These are phyloP conservation scores for Limenitis camilla DNA, from an alignment of 2,888 invertebrate genomes.

Conservation along the genomic window DNA sequence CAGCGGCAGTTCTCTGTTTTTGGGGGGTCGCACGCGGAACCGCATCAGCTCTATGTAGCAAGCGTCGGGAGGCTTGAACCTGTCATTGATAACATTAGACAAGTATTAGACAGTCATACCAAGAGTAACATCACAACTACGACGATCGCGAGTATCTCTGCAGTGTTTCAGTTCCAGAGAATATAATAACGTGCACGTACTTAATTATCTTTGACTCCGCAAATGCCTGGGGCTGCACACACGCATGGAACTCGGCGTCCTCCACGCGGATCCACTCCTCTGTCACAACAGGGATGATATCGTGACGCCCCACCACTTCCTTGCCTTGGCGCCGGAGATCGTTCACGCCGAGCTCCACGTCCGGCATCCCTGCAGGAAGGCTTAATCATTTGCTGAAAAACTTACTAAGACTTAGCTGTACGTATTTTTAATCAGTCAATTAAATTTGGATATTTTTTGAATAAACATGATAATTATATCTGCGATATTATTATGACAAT, in stretches of 20 bases:
- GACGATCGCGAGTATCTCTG: background rate
- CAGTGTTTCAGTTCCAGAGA: too few species aligned
- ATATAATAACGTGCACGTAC: conserved; percentile 72
- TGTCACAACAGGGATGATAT: conserved; percentile 98
- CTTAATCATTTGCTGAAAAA: background rate
- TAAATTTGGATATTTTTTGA: too few species aligned
- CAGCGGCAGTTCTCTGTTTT: conserved; percentile 96
- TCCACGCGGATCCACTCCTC: conserved; percentile 99
- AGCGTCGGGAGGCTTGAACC: conserved; percentile 97
- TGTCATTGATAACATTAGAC: conserved; percentile 47
- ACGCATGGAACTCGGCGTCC: conserved; percentile 93
- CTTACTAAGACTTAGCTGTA: too few species aligned
- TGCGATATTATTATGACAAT: too few species aligned
- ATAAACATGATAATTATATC: too few species aligned
- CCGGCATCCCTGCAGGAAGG: conserved; percentile 86
- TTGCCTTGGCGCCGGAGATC: conserved; percentile 98
- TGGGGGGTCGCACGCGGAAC: conserved; percentile 95
- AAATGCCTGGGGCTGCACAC: conserved; percentile 83
- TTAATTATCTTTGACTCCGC: conserved; percentile 88
- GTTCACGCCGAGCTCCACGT: conserved; percentile 97
- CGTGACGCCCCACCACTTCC: conserved; percentile 98
- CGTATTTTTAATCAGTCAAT: too few species aligned
- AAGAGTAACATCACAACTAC: too few species aligned
- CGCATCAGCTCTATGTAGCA: conserved; percentile 97
- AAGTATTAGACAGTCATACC: too few species aligned